A percentile compares a stretch with the other conserved stretches of the same genome.
phyloP scores from a whole-genome alignment of 2,888 invertebrate genomes.

The Drosophila sordidapex region DNA sequence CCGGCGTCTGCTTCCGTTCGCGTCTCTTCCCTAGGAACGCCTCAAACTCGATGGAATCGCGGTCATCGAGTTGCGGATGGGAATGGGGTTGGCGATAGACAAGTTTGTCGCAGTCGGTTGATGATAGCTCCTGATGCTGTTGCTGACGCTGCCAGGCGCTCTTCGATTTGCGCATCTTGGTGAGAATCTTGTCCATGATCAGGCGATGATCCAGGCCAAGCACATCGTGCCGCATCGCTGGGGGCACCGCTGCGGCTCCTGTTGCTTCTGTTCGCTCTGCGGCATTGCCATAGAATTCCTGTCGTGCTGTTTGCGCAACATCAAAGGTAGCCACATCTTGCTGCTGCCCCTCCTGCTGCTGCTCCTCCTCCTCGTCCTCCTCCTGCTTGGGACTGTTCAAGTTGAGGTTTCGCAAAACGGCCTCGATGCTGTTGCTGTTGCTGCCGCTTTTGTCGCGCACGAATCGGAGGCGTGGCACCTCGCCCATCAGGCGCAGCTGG shows the following conservation, averaged over 20 bases:
- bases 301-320: slow-evolving; percentile 40
- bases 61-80: not conserved
- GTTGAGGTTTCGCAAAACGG: slow-evolving; percentile 84
- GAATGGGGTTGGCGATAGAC: not conserved
- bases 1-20: slow-evolving; percentile 62
- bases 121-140: not conserved
- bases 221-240: slow-evolving; percentile 89
- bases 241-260: slow-evolving; percentile 85
- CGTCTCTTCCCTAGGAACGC: slow-evolving; percentile 66
- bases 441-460: slow-evolving; percentile 88
- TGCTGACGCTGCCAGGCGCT: slow-evolving; percentile 86
- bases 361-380: not conserved
- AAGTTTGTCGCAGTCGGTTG: not conserved
- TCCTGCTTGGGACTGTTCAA: slow-evolving; percentile 11
- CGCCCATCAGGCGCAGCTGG: slow-evolving; percentile 90
- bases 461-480: slow-evolving; percentile 90
- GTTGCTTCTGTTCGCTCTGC: slow-evolving; percentile 70
- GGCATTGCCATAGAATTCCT: slow-evolving; percentile 56
- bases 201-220: slow-evolving; percentile 89
- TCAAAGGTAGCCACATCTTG: slow-evolving; percentile 24
- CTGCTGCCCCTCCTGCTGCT: not conserved
- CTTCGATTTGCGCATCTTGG: slow-evolving; percentile 86
- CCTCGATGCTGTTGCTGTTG: slow-evolving; percentile 87
- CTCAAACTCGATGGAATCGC: slow-evolving; percentile 49
- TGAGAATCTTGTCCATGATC: slow-evolving; percentile 87